Base-by-base conservation (phyloP, 2,888 invertebrate species). In the Anthrax anthrax region DNA sequence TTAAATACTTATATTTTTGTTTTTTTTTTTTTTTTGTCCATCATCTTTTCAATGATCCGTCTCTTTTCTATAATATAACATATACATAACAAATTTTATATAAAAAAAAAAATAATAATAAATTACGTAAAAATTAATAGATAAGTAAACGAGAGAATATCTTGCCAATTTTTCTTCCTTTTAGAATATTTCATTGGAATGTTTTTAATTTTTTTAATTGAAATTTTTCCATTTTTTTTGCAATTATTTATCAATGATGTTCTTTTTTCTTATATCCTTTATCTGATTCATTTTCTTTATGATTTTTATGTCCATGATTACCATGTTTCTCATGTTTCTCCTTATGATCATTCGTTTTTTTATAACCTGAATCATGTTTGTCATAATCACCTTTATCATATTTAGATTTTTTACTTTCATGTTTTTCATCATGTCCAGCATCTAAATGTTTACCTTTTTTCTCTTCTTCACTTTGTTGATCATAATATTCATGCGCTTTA, bases 361-460 rank as follows among this genome's bases (percentile, higher is more conserved):
- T 79, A 67, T 79, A 77, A 1, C 82, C 83, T 57, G 82, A 79
- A 63, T 83, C 81, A 54, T 81, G 80, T 52, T 81, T 78, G 57
- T 82, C 81, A 60, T 79, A 78, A 59, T 83, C 80, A 14, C 82
- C 84, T 62, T 84, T 83, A 58, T 81, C 78, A 60, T 80, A 77
- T 52, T 81, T 75, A 5, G 83, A 83, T 57, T 83, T 81, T 71
- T 83, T 82, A 18, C 82, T 82, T 61, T 80, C 77, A 56, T 81
- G 78, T 62, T 80, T 80, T 52, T 78, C 78, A 58, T 82, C 78
- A 60, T 81, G 77, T 1, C 80, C 82, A 52, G 78, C 78, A 62
- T 84, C 79, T 65, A 82, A 78, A 56, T 79, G 77, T 1, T 76
- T 80, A n/a, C 83, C 82, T 67, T 84, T 82, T 68, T 82, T 81